phyloP scores from a whole-genome alignment of 2,797 vertebrate genomes.

The Myotis planiceps region DNA sequence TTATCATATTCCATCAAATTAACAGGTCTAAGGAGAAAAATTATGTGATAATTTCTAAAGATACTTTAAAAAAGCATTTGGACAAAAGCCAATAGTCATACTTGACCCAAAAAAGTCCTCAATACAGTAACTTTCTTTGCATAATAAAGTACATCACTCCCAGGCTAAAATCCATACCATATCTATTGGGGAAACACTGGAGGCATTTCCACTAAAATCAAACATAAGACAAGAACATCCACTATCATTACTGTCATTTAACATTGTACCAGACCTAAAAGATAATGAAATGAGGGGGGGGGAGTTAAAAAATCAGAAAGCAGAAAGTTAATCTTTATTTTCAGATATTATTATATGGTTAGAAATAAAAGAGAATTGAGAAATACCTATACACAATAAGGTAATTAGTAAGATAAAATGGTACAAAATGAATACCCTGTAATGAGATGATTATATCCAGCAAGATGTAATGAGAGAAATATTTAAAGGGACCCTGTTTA shows the following conservation, averaged over 20 bases:
- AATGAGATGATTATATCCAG: neutral
- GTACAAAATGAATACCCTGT: neutral
- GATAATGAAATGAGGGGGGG: neutral
- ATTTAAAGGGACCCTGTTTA: neutral
- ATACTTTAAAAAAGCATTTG: neutral
- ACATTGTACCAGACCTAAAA: neutral
- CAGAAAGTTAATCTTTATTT: neutral
- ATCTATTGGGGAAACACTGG: neutral
- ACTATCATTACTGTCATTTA: neutral
- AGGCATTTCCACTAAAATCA: neutral
- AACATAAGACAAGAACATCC: neutral
- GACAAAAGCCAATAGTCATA: neutral
- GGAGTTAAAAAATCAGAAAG: neutral
- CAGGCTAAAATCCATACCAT: neutral
- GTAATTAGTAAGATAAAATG: conserved; percentile 2
- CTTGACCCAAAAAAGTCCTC: neutral
- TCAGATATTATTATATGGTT: neutral
- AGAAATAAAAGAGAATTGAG: neutral
- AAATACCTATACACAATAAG: neutral
- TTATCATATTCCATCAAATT: neutral
- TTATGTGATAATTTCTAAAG: neutral
- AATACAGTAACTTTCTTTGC: neutral
- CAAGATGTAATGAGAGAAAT: neutral
- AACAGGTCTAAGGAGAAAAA: conserved; percentile 1
- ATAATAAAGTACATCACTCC: neutral